Conservation (phyloP, 2,797 vertebrate genomes). For the Syngnathus acus region DNA sequence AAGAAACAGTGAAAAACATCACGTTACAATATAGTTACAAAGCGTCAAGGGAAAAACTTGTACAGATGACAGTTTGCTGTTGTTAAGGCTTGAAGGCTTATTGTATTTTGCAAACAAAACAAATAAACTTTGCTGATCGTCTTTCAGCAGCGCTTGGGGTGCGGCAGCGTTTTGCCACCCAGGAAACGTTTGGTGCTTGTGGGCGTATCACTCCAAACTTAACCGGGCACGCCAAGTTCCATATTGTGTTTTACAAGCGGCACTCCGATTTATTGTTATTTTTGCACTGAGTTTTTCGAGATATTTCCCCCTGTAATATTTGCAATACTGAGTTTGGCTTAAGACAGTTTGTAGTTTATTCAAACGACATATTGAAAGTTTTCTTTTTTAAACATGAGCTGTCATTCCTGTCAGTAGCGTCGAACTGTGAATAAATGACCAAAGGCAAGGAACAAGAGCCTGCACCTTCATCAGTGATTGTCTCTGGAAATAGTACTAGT, state of each 20-base stretch:
- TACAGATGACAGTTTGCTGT: background rate
- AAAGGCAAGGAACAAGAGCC: background rate
- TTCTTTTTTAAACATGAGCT: no score
- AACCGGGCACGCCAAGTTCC: no score
- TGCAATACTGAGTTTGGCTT: no score
- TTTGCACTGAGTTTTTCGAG: no score
- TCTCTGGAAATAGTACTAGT: background rate
- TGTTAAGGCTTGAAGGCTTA: background rate
- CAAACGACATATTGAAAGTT: no score
- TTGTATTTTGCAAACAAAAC: background rate
- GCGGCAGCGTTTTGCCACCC: constrained; percentile 4
- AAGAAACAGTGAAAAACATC: background rate
- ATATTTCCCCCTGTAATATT: no score
- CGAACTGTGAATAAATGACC: no score
- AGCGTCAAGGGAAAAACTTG: background rate
- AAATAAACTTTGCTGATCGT: background rate
- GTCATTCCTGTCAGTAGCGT: no score
- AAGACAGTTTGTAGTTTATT: no score
- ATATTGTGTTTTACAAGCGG: no score
- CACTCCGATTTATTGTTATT: no score
- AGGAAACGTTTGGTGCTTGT: background rate
- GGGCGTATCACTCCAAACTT: constrained; percentile 14
- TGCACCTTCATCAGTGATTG: background rate
- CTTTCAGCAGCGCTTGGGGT: background rate
- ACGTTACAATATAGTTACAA: background rate